A percentile compares a stretch with the other conserved stretches of the same genome.
These are phyloP conservation scores for Burhinus oedicnemus DNA, from an alignment of 2,113 vertebrate species.

Conservation along the genomic window DNA sequence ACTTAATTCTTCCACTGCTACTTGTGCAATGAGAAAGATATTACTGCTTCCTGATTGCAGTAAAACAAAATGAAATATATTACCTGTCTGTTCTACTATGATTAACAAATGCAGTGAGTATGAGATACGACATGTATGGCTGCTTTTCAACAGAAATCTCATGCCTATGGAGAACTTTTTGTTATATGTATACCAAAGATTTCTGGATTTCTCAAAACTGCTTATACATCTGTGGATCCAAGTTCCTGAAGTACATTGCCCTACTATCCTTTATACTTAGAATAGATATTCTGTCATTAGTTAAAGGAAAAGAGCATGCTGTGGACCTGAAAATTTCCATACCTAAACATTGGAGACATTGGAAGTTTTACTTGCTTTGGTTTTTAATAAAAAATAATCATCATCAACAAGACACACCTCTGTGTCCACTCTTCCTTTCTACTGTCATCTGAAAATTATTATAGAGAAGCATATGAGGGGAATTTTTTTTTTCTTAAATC, in stretches of 20 bases:
- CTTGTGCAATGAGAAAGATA: not conserved
- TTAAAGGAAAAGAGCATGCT: not conserved
- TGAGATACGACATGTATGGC: not conserved
- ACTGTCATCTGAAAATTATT: not conserved
- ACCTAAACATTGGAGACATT: not conserved
- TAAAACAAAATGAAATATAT: slow-evolving; percentile 1
- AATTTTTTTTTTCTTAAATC: not conserved
- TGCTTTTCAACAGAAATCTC: not conserved
- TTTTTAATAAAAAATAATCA: not conserved
- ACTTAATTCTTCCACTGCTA: not conserved
- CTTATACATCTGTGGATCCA: not conserved
- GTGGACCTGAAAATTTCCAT: not conserved
- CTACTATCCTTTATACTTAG: not conserved
- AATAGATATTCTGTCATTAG: not conserved
- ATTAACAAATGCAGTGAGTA: not conserved
- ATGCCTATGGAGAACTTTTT: not conserved
- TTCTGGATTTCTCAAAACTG: not conserved
- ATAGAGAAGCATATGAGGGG: not conserved
- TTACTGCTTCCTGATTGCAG: not conserved
- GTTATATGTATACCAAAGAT: not conserved
- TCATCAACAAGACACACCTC: not conserved
- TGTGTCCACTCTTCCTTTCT: not conserved
- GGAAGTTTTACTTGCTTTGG: not conserved
- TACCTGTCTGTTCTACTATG: not conserved
- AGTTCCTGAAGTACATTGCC: not conserved